Base-by-base conservation (phyloP, 2,888 invertebrate genomes). In the Tuberolachnus salignus region DNA sequence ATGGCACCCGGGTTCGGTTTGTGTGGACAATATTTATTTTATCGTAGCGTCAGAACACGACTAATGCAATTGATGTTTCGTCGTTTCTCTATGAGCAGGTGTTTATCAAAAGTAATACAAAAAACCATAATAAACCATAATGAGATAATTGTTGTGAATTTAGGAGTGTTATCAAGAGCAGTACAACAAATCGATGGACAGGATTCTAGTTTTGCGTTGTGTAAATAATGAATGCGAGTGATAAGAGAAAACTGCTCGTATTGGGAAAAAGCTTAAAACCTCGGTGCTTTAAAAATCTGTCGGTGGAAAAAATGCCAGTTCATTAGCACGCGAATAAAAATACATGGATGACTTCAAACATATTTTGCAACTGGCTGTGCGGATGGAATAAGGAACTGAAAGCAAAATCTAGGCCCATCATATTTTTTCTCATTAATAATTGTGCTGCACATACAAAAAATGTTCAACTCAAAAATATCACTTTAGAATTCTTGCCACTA, bases 161-260 rank as follows among this genome's bases (percentile, higher is more conserved):
- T n/a, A n/a, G 42, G 42, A 63, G 16, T n/a, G 8, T n/a, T 42
- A 63, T 44, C 44, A 10, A 21, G 21, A 19, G 19, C 21, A 34
- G n/a, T n/a, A n/a, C n/a, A 61, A 61, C 21, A 61, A 61, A 34
- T 26, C 61, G 34, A 61, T 61, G 61, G 61, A 61, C 0, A 61
- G 34, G 34, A 61, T 61, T 61, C 26, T 34, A n/a, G 34, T 61
- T 34, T 61, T 61, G 16, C 34, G 26, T 26, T 61, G 61, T 61
- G 61, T 61, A 26, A 61, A 61, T 61, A n/a, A 61, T 61, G 61
- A 34, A 26, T 9, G 61, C 8, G 61, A 61, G 16, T 61, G 61
- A 61, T 16, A 61, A 61, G n/a, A 61, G 61, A 61, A 61, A 61
- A 34, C 34, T 61, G 61, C 61, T 61, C 8, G 61, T 61, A 61